Base-by-base conservation (phyloP, 37 sponge, comb jelly and placozoan species). In the Axinella damicornis region DNA sequence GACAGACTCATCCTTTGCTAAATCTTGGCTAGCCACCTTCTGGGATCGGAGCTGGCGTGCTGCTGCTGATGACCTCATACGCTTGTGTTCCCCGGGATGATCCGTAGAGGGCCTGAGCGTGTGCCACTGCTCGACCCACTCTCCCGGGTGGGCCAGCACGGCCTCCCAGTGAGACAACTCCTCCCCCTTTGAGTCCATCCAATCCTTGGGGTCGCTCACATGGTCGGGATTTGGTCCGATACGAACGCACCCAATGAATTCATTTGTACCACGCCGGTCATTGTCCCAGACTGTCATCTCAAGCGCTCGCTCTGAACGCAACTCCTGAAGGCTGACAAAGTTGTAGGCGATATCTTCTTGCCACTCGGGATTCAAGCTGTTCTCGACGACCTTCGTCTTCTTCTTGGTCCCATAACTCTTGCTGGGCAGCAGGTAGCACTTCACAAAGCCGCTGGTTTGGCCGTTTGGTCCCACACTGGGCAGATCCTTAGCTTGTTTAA, bases 201-300 rank as follows among this genome's bases (percentile, higher is more conserved):
- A 91, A 38, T 81, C 82, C 21, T 34, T n/a, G 38, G 19, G 39
- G 52, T 11, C 18, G 20, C 27, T 14, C 36, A 38, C 24, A 11
- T 0, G 74, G 15, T 15, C 13, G 0, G 58, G 74, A 20, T 36
- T 27, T 56, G 85, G 71, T 22, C 92, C 92, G 37, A 91, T 55
- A 13, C 87, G 73, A 14, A 91, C 14, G 1, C 92, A 87, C 33
- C 92, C 92, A 54, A 91, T 77, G 57, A 91, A 91, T 27, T 82
- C 78, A 53, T 91, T 91, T 19, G 46, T 82, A 41, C 87, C 76
- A 27, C 88, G 57, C 37, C 65, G 61, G 35, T 91, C 83, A 17
- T 59, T 25, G 61, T 91, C 83, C 92, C 92, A 91, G 2, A 91
- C 33, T 6, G 92, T 91, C 33, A 91, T 67, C 60, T 91, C 92